Evolutionary conservation across 2,888 invertebrate species (phyloP).

Genomic region (Apamea sordens): DNA sequence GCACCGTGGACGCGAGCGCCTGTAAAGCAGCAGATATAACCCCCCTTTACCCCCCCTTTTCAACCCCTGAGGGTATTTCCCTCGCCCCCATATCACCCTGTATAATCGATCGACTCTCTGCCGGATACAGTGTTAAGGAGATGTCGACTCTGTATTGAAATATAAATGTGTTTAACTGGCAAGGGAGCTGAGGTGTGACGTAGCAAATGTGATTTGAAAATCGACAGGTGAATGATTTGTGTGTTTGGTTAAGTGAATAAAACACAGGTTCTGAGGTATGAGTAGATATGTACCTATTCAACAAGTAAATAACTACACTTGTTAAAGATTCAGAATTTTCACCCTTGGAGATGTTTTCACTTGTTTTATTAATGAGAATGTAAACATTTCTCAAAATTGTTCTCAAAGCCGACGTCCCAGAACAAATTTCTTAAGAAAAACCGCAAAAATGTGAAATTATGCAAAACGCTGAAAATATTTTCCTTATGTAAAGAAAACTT

Average conservation of each 20-base stretch:
- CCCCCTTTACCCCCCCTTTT: slow-evolving; percentile 60
- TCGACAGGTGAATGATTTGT: slow-evolving; percentile 16
- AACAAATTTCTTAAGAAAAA: slow-evolving; percentile 50
- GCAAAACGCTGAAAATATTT: slow-evolving; percentile 41
- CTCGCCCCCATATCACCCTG: slow-evolving; percentile 72
- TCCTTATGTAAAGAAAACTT: slow-evolving; percentile 45
- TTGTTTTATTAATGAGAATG: slow-evolving; percentile 47
- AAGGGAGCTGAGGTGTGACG: slow-evolving; percentile 12
- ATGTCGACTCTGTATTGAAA: slow-evolving; percentile 57
- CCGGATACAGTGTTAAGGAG: slow-evolving; percentile 69
- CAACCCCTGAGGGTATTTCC: slow-evolving; percentile 68
- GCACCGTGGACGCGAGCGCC: slow-evolving; percentile 71
- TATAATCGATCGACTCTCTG: slow-evolving; percentile 80
- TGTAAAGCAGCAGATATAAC: slow-evolving; percentile 76
- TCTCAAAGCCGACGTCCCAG: slow-evolving; percentile 24
- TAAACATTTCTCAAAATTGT: slow-evolving; percentile 37
- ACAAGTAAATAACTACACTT: neutral
- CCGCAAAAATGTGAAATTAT: slow-evolving; percentile 54
- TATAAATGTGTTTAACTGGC: slow-evolving; percentile 53
- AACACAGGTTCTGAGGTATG: neutral
- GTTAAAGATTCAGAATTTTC: neutral
- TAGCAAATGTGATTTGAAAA: slow-evolving; percentile 49
- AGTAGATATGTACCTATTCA: neutral
- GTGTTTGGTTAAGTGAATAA: slow-evolving; percentile 2
- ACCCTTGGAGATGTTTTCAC: slow-evolving; percentile 7